Base-by-base conservation (phyloP, 2,113 vertebrate species). In the Phaethon lepturus region DNA sequence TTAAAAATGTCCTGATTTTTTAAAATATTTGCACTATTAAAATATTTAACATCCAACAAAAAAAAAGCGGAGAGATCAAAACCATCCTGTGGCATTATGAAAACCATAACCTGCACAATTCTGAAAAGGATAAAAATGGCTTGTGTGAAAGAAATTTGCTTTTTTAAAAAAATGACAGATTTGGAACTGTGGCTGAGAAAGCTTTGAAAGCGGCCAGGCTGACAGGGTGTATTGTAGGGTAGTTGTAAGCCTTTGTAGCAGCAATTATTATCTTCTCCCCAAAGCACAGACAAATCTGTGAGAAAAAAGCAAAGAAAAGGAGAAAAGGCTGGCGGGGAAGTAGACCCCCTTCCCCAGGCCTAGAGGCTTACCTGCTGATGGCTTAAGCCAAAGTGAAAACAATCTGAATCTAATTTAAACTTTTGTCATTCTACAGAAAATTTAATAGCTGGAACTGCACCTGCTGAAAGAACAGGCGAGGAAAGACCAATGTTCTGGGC, bases 341-440 rank as follows among this genome's bases (percentile, higher is more conserved):
- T 0, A 58, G 18, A 85, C 2, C 5, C 10, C 8, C 17, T 52
- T 56, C 24, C 38, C 24, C 28, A 40, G 9, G 18, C 45, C 38
- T 23, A 28, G 53, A 29, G 11, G 47, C 66, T 96, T 84, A 71
- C 82, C 80, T 77, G 86, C 45, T 91, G 83, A 64, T 47, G 42
- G 86, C 49, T 92, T 83, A 71, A 95, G n/a, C 29, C 42, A 95
- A 97, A 89, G 77, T 15, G 55, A 93, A 97, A 97, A 93, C 81
- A 93, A 86, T 47, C 53, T 71, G 52, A 93, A 94, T 85, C 42
- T 80, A 77, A 97, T 89, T 96, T 86, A 88, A 97, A 90, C 44
- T 72, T 62, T 3, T 56, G 35, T 68, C 35, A 59, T 90, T 96
- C 77, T 5, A 31, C 77, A 95, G 68, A 86, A 96, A 97, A 97